Evolutionary conservation across 2,888 invertebrate genomes (phyloP), one percentile per base, ranked within the genome.

Genomic region (Smittia aterrima): DNA sequence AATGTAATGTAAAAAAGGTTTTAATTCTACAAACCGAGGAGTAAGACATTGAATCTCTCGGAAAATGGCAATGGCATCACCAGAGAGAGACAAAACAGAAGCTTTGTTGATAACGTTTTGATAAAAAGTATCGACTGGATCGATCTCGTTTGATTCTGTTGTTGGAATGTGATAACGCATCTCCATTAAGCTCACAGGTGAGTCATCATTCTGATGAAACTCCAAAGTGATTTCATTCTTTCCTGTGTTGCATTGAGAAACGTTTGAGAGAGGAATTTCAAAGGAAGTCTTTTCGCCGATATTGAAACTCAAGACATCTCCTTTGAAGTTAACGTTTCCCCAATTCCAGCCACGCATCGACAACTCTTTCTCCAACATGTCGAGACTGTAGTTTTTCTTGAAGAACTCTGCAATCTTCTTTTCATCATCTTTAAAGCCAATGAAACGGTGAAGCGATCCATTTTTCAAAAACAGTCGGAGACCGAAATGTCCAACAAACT

Each of bases 311-410:
- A 95, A 83, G 0, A 92, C 89, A 0, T 93, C 90, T 1, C 95
- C 98, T 78, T 90, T 90, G 80, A 99, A 98, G 78, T 93, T 92
- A 0, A 96, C 95, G 0, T 93, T 92, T 27, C 99, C 99, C 96
- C 98, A 99, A 83, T 99, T 99, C 98, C 98, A 99, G 0, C 99
- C 99, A 81, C 96, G 97, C 0, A 98, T 85, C 76, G 96, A 93
- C 72, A 96, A 83, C 79, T 99, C 98, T 79, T 93, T 94, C 79
- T 95, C 95, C 66, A 94, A 85, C 89, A 98, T 89, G 75, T 93
- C 92, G 78, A 92, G 91, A 27, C 90, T 87, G 82, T 96, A 98
- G 77, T 91, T 90, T 4, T 87, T 85, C 76, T 90, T 88, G 78
- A 98, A 92, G 82, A 95, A 98, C 78, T 93, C 92, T 0, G 92